Base-by-base conservation (phyloP, 2,888 invertebrate genomes). In the Caenorhabditis sp. region DNA sequence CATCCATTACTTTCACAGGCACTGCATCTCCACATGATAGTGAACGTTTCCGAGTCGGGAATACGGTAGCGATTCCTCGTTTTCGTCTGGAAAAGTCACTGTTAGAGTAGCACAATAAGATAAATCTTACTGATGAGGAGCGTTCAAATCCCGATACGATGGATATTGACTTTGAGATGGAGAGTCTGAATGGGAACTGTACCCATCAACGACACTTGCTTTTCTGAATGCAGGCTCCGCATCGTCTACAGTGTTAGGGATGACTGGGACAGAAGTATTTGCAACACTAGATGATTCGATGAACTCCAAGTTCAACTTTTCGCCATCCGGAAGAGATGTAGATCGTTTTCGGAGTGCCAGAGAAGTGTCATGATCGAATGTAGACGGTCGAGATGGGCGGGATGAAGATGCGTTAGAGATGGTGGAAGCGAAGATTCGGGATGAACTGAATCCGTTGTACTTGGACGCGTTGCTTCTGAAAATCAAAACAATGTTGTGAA, bases 321-420 rank as follows among this genome's bases (percentile, higher is more conserved):
- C 90, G 10, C 86, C 86, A 59, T 90, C 90, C 14, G 90, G 90
- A 6, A 90, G 79, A 14, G 89, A 89, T 0, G 89, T 86, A 1
- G 90, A 86, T 63, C 86, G 61, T 54, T 86, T 86, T 14, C 86
- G 54, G 7, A 84, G 28, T 7, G 80, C 85, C 19, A 84, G n/a
- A 7, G 47, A 31, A 0, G 79, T 56, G n/a, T 85, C 85, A 31
- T 83, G 80, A 44, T 86, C 86, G 6, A 72, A 76, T 1, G 69
- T 47, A 16, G 59, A 68, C 0, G 56, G 70, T 5, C 66, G 41
- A 4, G 69, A 69, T 24, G 68, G 69, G 7, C 80, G 61, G 2
- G 74, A 31, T 10, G 82, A 64, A 1, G 73, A 74, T 1, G 69
- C 66, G 24, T 68, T 83, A 1, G 83, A 83, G 16, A 79, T 75